phyloP scores from a whole-genome alignment of 2,888 invertebrate species.

The Chalcosyrphus nemorum region DNA sequence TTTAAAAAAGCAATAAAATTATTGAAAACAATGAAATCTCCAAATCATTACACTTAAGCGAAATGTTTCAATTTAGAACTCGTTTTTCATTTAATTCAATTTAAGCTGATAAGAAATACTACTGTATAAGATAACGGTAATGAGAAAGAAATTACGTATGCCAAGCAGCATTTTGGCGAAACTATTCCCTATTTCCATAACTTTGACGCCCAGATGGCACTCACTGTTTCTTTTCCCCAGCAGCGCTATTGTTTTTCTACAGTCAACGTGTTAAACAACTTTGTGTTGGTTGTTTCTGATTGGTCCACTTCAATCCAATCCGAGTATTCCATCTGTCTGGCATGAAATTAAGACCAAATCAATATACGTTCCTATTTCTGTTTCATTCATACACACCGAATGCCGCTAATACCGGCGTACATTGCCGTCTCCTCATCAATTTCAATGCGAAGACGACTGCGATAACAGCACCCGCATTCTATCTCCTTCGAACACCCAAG shows the following conservation, averaged over 20 bases:
- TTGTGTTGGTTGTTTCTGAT: conserved; percentile 77
- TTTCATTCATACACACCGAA: conserved; percentile 53
- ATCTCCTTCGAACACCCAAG: background rate
- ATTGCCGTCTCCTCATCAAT: background rate
- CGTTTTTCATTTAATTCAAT: too few relatives aligned
- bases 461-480: background rate
- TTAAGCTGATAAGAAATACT: too few relatives aligned
- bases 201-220: conserved; percentile 25
- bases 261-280: conserved; percentile 44
- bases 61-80: too few relatives aligned
- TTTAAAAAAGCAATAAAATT: too few relatives aligned
- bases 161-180: too few relatives aligned
- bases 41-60: too few relatives aligned
- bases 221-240: background rate
- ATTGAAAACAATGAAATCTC: too few relatives aligned
- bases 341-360: conserved; percentile 18
- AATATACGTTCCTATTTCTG: conserved; percentile 8
- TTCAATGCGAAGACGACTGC: background rate
- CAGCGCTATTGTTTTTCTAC: conserved; percentile 64
- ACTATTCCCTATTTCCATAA: too few relatives aligned
- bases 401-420: conserved; percentile 10
- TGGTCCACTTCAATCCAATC: conserved; percentile 84
- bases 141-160: too few relatives aligned
- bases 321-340: conserved; percentile 86
- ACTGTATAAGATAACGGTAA: too few relatives aligned